Evolutionary conservation across 2,797 vertebrate genomes (phyloP).

Genomic region (Crossoptilon crossoptilon): DNA sequence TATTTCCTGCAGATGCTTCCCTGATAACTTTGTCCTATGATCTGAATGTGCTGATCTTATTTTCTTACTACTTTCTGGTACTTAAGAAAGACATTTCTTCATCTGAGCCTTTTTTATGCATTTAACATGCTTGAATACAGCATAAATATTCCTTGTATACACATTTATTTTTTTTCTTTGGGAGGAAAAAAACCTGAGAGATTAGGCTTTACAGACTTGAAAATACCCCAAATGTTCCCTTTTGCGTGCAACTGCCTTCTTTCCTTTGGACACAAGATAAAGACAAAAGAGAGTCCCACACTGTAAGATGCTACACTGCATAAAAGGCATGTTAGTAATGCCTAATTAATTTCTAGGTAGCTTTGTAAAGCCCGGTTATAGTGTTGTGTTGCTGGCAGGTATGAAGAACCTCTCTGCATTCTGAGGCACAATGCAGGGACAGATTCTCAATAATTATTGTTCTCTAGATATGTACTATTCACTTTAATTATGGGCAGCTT

Average conservation of each 20-base stretch:
- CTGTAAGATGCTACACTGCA: too few relatives aligned
- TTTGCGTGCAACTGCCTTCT: not conserved
- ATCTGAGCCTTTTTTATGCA: not conserved
- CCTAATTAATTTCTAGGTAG: too few relatives aligned
- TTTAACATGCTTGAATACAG: not conserved
- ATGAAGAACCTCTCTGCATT: too few relatives aligned
- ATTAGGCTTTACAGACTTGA: not conserved
- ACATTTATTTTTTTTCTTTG: not conserved
- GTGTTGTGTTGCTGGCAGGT: too few relatives aligned
- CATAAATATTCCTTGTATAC: not conserved
- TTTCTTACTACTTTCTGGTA: not conserved
- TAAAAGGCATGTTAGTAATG: too few relatives aligned
- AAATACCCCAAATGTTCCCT: not conserved
- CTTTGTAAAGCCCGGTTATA: too few relatives aligned
- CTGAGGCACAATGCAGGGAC: not conserved
- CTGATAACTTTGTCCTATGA: not conserved
- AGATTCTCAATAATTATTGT: constrained; percentile 48
- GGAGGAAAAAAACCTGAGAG: not conserved
- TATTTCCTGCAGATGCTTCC: not conserved
- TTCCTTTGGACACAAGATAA: too few relatives aligned
- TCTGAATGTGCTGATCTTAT: not conserved
- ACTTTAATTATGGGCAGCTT: constrained; percentile 50
- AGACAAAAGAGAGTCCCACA: too few relatives aligned
- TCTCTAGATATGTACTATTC: constrained; percentile 8
- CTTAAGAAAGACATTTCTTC: not conserved